Evolutionary conservation across 35 echinoderm and acorn worm species (phyloP), one percentile per base, ranked within the genome.

Genomic region (Heliocidaris erythrogramma): DNA sequence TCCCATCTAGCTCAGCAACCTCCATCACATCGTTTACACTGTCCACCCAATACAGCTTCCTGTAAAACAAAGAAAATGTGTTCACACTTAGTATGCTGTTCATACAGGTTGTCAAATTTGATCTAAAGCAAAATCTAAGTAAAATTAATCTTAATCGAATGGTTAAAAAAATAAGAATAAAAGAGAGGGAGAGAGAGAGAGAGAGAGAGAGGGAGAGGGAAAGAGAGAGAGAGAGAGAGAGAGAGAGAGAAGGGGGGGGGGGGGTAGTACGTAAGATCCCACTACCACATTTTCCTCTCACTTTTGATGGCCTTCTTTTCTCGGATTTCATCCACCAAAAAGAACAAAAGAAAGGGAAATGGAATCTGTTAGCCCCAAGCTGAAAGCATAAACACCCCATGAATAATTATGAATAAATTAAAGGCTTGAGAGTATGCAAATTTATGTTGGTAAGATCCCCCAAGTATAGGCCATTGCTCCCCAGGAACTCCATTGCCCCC

Each of bases 41-140:
- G 49, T 99, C 98, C 30, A 96, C 91, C 96, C 96, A 99, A 78
- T 97, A 99, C 18, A 99, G 78, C 91, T 99, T 99, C 85, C 98
- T 99, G 87, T 32, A 4, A 89, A 27, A 89, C 85, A 86, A 86
- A 86, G 5, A 86, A 13, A 86, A 86, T 86, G 21, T 21, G 31
- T 86, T 56, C 52, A 56, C 52, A 56, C 13, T 56, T 0, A 56
- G 9, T 56, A 56, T 13, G 11, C 14, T 56, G 52, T 56, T 56
- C 2, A 56, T 14, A 56, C 9, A 56, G 52, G 2, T 56, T 56
- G 14, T 56, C 0, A 56, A 10, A 11, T 14, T 56, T 52, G 49
- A 52, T 52, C 8, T 10, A 52, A 8, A 10, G 49, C 2, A 52
- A 52, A 13, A 52, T 52, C 12, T 10, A 13, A 52, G 0, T 52